Evolutionary conservation across 2,797 vertebrate genomes (phyloP), one percentile per base, ranked within the genome.

Genomic region (Percopsis omiscomaycus): DNA sequence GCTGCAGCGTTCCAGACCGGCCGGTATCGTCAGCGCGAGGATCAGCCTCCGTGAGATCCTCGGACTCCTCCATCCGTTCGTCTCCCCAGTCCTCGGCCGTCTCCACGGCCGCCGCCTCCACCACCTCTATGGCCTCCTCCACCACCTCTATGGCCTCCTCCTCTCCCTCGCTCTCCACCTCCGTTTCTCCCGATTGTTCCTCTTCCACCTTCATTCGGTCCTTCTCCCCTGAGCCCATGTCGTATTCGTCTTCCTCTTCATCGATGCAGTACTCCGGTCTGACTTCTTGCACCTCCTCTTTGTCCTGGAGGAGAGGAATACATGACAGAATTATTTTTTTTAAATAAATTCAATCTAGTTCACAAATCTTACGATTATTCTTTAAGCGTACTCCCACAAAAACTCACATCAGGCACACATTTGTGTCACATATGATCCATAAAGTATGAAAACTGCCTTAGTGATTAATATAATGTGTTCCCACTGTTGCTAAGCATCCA

Each of bases 271-370:
- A 42, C 37, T 75, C 74, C 0, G 51, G 52, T 30, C 59, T 1
- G 27, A 49, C 61, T 54, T 84, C 73, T 37, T 66, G 70, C 9
- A 14, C 55, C 22, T 61, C 55, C 3, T 69, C 64, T 14, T 61
- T 13, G 8, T 66, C n/a, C 76, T 84, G 65, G 2, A 72, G 46
- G 15, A 75, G 11, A 68, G 66, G 56, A 70, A 2, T 1, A 66
- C 12, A 27, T 8, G 8, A 46, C 9, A 10, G 8, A 58, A 15
- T n/a, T n/a, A 6, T 22, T 22, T 22, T 22, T 22, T 22, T 22
- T 1, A 22, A 22, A 22, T 1, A 22, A 22, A 22, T 22, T 1
- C 22, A 22, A 22, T 22, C 22, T 22, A 22, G 22, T 22, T 22
- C 22, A 22, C 22, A 22, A 22, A 22, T 22, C 22, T 22, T 22